A percentile compares a stretch with the other conserved stretches of the same genome.
These are phyloP conservation scores for Zelleria hepariella DNA, from an alignment of 2,888 invertebrate genomes.

Conservation along the genomic window DNA sequence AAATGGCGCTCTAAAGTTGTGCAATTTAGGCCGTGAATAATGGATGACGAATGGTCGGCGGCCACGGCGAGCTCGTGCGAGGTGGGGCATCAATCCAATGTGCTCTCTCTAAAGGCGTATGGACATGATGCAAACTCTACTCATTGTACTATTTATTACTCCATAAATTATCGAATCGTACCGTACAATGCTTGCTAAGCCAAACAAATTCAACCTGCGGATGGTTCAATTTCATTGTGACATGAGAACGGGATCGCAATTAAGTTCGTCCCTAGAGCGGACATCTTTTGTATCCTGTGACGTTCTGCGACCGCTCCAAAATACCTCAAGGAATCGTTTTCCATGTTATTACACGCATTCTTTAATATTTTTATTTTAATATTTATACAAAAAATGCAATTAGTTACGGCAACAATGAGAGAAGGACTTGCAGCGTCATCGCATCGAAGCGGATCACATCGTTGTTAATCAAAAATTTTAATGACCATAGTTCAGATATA, in stretches of 20 bases:
- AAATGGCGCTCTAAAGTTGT: conserved; percentile 72
- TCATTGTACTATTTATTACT: conserved; percentile 4
- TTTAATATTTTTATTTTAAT: conserved; percentile 54
- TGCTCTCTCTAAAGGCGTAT: conserved; percentile 29
- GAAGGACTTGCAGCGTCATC: conserved; percentile 58
- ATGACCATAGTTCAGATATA: conserved; percentile 71
- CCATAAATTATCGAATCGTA: conserved; percentile 3
- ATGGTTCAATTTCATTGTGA: background rate
- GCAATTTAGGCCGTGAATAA: conserved; percentile 72
- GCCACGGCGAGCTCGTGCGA: conserved; percentile 55
- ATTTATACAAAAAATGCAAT: conserved; percentile 59
- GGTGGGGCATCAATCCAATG: conserved; percentile 52
- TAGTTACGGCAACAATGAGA: conserved; percentile 58
- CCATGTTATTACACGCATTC: conserved; percentile 29
- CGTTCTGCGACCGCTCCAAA: background rate
- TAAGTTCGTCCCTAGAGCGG: background rate
- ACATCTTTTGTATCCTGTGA: background rate
- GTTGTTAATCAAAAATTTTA: conserved; percentile 72
- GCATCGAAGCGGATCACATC: conserved; percentile 66
- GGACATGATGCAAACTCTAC: conserved; percentile 5
- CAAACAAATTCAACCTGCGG: background rate
- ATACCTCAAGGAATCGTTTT: background rate
- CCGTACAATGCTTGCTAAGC: background rate
- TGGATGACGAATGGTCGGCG: conserved; percentile 67
- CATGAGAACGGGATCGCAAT: background rate